Base-by-base conservation (phyloP, 2,888 invertebrate species). In the Phrixothrix hirtus region DNA sequence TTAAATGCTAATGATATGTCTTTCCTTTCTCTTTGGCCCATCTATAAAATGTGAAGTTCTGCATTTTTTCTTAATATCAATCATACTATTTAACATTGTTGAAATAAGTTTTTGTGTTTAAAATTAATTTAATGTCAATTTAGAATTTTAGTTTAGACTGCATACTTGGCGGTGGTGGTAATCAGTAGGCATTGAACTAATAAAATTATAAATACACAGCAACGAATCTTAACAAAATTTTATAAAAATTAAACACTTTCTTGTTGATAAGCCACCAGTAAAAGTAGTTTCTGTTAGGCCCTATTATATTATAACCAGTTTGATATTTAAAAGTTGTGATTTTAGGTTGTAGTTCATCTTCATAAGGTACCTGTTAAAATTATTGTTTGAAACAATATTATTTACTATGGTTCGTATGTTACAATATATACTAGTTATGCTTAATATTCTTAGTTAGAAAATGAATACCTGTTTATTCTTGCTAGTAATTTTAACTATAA, bases 311-410 rank as follows among this genome's bases (percentile, higher is more conserved):
- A 7, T 21, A 21, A 21, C 21, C 21, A 21, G 7, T 45, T 37
- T 31, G 37, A 46, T 46, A 46, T 46, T 32, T 13, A 46, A 39
- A 38, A 26, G 13, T 30, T 47, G 47, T 47, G 47, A 47, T 47
- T 47, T 47, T 47, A 47, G 47, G 25, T 47, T 47, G 26, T 47
- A 47, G 34, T 21, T 3, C 7, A 21, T 21, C 7, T 21, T 5
- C 7, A 30, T 41, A 41, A 41, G 31, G 41, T 41, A 41, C 41
- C 41, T 41, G 41, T 30, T 21, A 39, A 41, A 13, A 21, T 1
- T 11, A 17, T 11, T 7, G 7, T 30, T 31, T 10, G n/a, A 12
- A 17, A 30, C 17, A 10, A 7, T 41, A 2, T 21, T 21, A 21
- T 5, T 21, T 21, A n/a, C n/a, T 21, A 7, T 21, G 3, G 21